Percentiles rank a stretch among this genome's conserved stretches.
Conservation (phyloP, 1,140 invertebrate genomes). For the Pseudomyrmex flavicornis region DNA sequence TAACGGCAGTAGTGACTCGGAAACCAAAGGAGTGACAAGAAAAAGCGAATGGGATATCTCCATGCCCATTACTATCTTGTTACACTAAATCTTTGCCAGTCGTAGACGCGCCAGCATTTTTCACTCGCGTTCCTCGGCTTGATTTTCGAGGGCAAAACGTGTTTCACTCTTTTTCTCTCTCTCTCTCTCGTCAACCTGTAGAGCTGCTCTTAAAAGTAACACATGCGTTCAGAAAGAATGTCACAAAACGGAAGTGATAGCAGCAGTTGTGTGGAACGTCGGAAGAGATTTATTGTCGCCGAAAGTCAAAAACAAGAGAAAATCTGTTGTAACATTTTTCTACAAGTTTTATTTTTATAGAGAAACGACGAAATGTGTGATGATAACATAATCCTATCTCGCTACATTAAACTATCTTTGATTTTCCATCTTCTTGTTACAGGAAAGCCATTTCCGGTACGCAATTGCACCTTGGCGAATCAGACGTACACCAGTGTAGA, state of each 20-base stretch:
- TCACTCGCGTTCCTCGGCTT: conserved; percentile 59
- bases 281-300: conserved; percentile 45
- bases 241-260: conserved; percentile 18
- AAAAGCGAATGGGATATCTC: conserved; percentile 60
- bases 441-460: conserved; percentile 91
- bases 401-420: not conserved
- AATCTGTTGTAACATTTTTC: not conserved
- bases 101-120: conserved; percentile 71
- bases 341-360: not conserved
- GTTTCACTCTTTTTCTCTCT: too few species aligned
- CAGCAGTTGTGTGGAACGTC: not conserved
- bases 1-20: not conserved
- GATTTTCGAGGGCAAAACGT: conserved; percentile 60
- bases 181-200: conserved; percentile 57
- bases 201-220: conserved; percentile 57
- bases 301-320: not conserved
- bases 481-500: conserved; percentile 91
- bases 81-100: conserved; percentile 72
- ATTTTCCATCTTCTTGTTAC: conserved; percentile 65
- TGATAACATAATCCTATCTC: too few species aligned
- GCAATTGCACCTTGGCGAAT: conserved; percentile 91
- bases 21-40: conserved; percentile 5
- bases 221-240: conserved; percentile 54
- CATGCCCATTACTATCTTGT: conserved; percentile 67
- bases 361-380: too few species aligned